phyloP scores from a whole-genome alignment of 2,888 invertebrate genomes.

The Andrena bicolor region DNA sequence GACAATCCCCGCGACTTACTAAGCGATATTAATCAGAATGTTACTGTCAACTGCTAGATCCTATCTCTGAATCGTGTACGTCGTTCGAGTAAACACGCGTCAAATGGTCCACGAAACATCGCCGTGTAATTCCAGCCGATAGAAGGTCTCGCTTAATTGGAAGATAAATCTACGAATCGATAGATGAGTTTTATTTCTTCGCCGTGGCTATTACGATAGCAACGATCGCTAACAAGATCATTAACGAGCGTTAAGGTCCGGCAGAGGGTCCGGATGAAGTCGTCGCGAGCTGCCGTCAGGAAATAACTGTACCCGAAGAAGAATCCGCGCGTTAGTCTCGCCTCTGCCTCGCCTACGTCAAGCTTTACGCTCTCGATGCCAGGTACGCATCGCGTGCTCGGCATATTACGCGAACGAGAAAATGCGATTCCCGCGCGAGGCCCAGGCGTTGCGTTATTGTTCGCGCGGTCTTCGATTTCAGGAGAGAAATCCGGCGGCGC shows the following conservation, averaged over 20 bases:
- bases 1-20: background rate
- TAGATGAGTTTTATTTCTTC: background rate
- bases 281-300: background rate
- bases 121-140: too few relatives aligned
- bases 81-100: too few relatives aligned
- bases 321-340: background rate
- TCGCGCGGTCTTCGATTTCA: constrained; percentile 48
- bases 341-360: background rate
- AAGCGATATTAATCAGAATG: background rate
- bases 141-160: background rate
- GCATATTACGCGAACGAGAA: background rate
- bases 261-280: background rate
- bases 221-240: constrained; percentile 3
- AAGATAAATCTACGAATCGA: constrained; percentile 2
- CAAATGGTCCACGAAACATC: too few relatives aligned
- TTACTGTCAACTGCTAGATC: background rate
- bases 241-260: background rate
- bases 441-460: constrained; percentile 30
- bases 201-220: background rate
- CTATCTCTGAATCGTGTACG: background rate
- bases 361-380: background rate
- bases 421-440: constrained; percentile 7
- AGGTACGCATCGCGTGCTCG: background rate
- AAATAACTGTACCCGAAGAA: constrained; percentile 1
- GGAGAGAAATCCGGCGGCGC: constrained; percentile 48